Base-by-base conservation (phyloP, 2,797 vertebrate species). In the Megalops cyprinoides region DNA sequence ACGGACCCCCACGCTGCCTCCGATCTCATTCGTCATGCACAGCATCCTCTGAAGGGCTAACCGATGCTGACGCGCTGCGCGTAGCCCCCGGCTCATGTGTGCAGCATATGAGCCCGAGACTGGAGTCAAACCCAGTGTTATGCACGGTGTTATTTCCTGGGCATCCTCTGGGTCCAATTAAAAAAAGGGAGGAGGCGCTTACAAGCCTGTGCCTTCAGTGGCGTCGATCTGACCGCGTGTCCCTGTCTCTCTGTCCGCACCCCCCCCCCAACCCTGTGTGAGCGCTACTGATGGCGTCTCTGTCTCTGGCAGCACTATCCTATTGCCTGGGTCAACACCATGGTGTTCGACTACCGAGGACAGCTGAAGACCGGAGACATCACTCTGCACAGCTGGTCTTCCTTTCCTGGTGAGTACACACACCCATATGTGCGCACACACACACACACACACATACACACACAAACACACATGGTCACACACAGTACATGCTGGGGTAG, bases 291-390 rank as follows among this genome's bases (percentile, higher is more conserved):
- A 75, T 8, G 2, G 44, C 15, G 23, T 79, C 4, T 87, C 46
- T 37, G 18, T 81, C 83, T 89, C 81, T 74, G 67, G 79, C 93
- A 99, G 97, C 97, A 98, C 90, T 99, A 98, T 91, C 97, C 98
- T 69, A 97, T 99, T 80, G 98, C 98, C 15, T 99, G 98, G 98
- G 97, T 99, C 82, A 99, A 99, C 91, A 99, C 97, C 8, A 99
- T 99, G 98, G 95, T 99, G 87, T 99, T 99, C 92, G 97, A 99
- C 93, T 99, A 97, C 92, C 98, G 96, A 94, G 98, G 97, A 84
- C 97, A 98, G 46, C 85, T 99, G 90, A 97, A 95, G 92, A 97
- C 93, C 1, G 98, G 98, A 86, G 96, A 99, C 8, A 86, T 96
- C 82, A 88, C 94, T 81, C 90, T 99, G 82, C 95, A 99, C 90